Conservation (phyloP, 2,113 vertebrate species). For the Macaca mulatta region DNA sequence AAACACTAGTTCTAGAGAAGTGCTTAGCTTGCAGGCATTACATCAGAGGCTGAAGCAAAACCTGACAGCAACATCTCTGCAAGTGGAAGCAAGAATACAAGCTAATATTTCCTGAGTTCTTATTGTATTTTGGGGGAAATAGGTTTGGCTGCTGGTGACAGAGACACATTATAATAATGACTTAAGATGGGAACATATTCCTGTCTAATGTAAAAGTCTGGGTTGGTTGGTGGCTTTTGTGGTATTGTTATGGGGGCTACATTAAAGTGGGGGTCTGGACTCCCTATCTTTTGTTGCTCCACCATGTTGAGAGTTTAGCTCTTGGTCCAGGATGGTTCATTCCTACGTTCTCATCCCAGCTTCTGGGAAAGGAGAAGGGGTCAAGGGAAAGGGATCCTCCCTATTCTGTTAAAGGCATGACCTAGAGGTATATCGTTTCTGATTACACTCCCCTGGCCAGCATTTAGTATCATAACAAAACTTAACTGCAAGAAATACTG, state of each 20-base stretch:
- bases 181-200: background rate
- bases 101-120: constrained; percentile 25
- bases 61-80: background rate
- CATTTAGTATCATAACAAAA: constrained; percentile 14
- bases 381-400: background rate
- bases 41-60: constrained; percentile 8
- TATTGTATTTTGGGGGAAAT: background rate
- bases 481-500: background rate
- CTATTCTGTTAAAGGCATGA: background rate
- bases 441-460: background rate
- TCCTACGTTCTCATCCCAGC: background rate
- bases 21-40: background rate
- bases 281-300: background rate
- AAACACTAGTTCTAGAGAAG: background rate
- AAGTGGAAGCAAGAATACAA: background rate
- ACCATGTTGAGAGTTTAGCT: background rate
- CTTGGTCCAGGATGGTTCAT: background rate
- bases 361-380: background rate
- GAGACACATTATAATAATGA: background rate
- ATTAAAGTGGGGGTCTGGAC: background rate
- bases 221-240: background rate
- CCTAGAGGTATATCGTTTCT: background rate
- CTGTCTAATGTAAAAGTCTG: background rate
- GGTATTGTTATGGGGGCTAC: background rate
- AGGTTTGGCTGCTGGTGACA: background rate